Percentiles rank a stretch among this genome's conserved stretches.
Conservation (phyloP, 2,113 vertebrate species). For the Festucalex cinctus region DNA sequence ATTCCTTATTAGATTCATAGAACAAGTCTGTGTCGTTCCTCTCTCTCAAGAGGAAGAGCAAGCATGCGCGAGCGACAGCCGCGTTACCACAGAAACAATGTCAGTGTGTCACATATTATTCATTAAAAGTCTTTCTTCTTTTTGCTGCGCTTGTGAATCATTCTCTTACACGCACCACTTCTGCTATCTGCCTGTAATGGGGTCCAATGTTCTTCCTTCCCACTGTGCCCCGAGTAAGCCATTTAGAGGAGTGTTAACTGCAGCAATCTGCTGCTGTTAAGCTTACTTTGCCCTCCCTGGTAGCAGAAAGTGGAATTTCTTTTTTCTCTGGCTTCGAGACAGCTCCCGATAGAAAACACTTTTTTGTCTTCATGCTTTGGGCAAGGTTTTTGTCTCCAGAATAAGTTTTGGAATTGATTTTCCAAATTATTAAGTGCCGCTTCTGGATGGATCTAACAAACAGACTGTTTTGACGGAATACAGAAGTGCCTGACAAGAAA, state of each 20-base stretch:
- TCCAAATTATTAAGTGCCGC: background rate
- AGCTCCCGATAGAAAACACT: slow-evolving; percentile 13
- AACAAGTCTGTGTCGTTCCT: background rate
- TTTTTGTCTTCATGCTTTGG: background rate
- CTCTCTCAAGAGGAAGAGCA: background rate
- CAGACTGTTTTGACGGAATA: slow-evolving; percentile 26
- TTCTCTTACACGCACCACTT: slow-evolving; percentile 35
- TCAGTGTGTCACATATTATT: slow-evolving; percentile 23
- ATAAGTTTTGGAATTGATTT: slow-evolving; percentile 17
- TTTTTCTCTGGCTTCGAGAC: slow-evolving; percentile 15
- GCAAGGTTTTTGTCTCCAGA: background rate
- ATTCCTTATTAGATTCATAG: background rate
- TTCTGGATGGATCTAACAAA: slow-evolving; percentile 29
- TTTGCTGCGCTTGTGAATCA: slow-evolving; percentile 37
- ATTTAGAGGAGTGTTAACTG: slow-evolving; percentile 49
- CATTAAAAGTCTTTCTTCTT: slow-evolving; percentile 32
- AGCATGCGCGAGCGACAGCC: slow-evolving; percentile 4
- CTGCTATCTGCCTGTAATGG: slow-evolving; percentile 45
- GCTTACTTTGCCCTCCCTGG: slow-evolving; percentile 4
- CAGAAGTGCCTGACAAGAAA: slow-evolving; percentile 20
- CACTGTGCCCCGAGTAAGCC: slow-evolving; percentile 40
- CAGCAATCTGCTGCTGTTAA: slow-evolving; percentile 39
- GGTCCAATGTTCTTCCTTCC: slow-evolving; percentile 49
- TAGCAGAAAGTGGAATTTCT: slow-evolving; percentile 16
- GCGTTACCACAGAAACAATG: slow-evolving; percentile 41